Percentiles rank a stretch among this genome's conserved stretches.
phyloP scores from a whole-genome alignment of 2,888 invertebrate genomes.

The Tolmerus cingulatus region DNA sequence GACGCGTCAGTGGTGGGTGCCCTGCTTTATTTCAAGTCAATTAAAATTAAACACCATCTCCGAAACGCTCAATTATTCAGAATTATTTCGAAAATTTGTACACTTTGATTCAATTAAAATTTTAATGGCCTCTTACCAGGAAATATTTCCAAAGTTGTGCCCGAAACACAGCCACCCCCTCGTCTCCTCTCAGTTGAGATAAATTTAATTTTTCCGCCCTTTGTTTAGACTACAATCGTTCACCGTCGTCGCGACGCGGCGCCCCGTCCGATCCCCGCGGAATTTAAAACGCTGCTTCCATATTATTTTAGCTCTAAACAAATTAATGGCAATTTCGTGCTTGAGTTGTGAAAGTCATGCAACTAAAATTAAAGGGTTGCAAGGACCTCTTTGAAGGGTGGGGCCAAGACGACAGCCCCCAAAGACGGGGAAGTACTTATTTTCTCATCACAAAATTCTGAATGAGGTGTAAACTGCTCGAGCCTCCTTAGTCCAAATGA shows the following conservation, averaged over 20 bases:
- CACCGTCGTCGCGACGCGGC: neutral
- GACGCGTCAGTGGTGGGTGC: neutral
- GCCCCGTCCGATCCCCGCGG: neutral
- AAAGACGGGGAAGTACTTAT: neutral
- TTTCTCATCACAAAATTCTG: neutral
- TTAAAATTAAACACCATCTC: neutral
- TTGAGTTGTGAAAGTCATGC: neutral
- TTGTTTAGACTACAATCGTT: neutral
- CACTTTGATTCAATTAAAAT: neutral
- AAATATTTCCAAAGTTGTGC: neutral
- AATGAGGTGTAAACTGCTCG: neutral
- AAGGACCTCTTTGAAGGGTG: neutral
- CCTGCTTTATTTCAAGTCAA: neutral
- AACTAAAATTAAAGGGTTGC: neutral
- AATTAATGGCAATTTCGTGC: neutral
- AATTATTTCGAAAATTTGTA: neutral
- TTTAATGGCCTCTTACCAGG: neutral
- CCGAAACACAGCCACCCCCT: neutral
- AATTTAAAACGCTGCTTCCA: neutral
- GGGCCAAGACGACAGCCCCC: neutral
- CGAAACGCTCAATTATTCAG: neutral
- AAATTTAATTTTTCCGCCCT: neutral
- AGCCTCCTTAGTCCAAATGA: neutral
- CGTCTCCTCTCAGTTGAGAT: neutral
- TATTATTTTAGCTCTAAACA: neutral